Percentiles rank a stretch among this genome's conserved stretches.
Evolutionary conservation across 2,888 invertebrate genomes (phyloP).

Genomic region (Rhingia campestris): DNA sequence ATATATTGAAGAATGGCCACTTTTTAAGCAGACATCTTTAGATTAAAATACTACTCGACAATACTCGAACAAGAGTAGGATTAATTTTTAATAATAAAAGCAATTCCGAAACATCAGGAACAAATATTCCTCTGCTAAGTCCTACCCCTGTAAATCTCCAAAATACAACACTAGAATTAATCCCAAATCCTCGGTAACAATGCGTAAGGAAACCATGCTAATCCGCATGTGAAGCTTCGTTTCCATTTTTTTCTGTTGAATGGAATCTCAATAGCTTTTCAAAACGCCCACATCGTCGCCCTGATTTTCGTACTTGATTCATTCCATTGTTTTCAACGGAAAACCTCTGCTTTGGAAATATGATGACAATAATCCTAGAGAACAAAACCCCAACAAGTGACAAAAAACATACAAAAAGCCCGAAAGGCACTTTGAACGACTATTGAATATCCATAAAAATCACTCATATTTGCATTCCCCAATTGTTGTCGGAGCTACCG

Average conservation of each 20-base stretch:
- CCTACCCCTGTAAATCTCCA: constrained; percentile 4
- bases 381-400: constrained; percentile 9
- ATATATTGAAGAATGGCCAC: too few relatives aligned
- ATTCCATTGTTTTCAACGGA: constrained; percentile 40
- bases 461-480: constrained; percentile 47
- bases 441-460: constrained; percentile 48
- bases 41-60: too few relatives aligned
- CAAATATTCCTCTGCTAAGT: constrained; percentile 10
- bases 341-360: not conserved
- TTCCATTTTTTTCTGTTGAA: constrained; percentile 6
- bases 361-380: constrained; percentile 42
- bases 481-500: constrained; percentile 35
- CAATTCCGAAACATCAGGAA: constrained; percentile 1
- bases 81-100: constrained; percentile 2
- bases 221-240: constrained; percentile 39
- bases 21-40: too few relatives aligned
- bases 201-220: constrained; percentile 47
- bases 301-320: constrained; percentile 25
- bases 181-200: constrained; percentile 32
- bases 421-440: constrained; percentile 1
- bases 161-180: constrained; percentile 16
- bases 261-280: constrained; percentile 11
- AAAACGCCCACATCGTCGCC: not conserved
- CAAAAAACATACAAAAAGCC: constrained; percentile 1
- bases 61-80: too few relatives aligned